These are phyloP conservation scores for Cyprinus carpio DNA, from an alignment of 2,113 vertebrate species.

Conservation along the genomic window DNA sequence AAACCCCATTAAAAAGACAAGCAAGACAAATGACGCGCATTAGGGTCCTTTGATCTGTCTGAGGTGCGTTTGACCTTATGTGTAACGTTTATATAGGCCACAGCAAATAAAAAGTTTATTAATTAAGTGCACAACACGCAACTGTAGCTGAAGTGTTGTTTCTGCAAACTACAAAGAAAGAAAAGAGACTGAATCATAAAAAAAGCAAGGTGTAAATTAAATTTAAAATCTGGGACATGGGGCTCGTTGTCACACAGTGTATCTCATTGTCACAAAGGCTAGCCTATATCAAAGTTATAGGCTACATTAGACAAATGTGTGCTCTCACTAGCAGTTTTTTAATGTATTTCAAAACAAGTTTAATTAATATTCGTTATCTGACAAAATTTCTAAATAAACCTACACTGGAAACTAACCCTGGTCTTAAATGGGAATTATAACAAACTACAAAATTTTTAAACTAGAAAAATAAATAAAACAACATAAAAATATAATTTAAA, in stretches of 20 bases:
- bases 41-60: background rate
- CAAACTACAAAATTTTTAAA: background rate
- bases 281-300: too few relatives aligned
- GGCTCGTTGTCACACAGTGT: background rate
- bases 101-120: background rate
- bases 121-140: background rate
- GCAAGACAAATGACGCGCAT: constrained; percentile 28
- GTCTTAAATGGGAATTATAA: too few relatives aligned
- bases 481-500: background rate
- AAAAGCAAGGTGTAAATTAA: background rate
- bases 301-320: too few relatives aligned
- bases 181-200: constrained; percentile 40
- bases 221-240: background rate
- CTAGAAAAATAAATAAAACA: background rate
- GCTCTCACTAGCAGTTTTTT: too few relatives aligned
- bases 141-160: background rate
- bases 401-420: too few relatives aligned
- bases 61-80: background rate
- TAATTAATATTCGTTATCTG: too few relatives aligned
- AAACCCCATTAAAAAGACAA: constrained; percentile 50
- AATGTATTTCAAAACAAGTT: too few relatives aligned
- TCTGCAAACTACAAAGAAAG: background rate
- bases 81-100: background rate
- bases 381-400: too few relatives aligned
- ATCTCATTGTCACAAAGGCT: too few relatives aligned